Base-by-base conservation (phyloP, 2,888 invertebrate genomes). In the Orthosia cruda region DNA sequence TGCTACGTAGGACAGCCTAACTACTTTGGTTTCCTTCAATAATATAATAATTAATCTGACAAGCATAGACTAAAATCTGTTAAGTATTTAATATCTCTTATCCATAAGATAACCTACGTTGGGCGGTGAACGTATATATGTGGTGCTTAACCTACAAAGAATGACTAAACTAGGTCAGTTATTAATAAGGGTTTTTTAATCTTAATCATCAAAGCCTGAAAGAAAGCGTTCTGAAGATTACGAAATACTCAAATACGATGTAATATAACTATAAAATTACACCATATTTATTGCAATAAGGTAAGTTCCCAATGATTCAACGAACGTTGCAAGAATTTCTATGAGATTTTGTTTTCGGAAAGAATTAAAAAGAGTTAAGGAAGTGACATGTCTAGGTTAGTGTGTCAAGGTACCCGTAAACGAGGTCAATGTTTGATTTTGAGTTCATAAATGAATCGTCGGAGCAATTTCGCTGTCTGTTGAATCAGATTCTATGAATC, bases 401-500 rank as follows among this genome's bases (percentile, higher is more conserved):
- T 84, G 11, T 65, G 84, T 71, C 87, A 87, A 87, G 87, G 86
- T 74, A 61, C 15, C 11, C 4, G 4, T 5, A 15, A 83, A 62
- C 55, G 40, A 52, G 81, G 86, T n/a, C 81, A 70, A 52, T 63
- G 68, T 58, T 72, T 64, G 65, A 49, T 58, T 82, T 62, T 61
- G n/a, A 26, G 83, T 66, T 74, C 58, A 57, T 57, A 63, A 76
- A 68, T 68, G 65, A 65, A 23, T 57, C 55, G 74, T 84, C 55
- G 4, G 23, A 3, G 23, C 61, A 76, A 74, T 83, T 79, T 66
- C 68, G 59, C 26, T 16, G 64, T 65, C 50, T 58, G 12, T n/a
- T 83, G 62, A 68, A 57, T 65, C 74, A 75, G 74, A 57, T 78
- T 68, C 76, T 84, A 67, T 87, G 86, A 85, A 79, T 87, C 81